Evolutionary conservation across 2,888 invertebrate species (phyloP), one percentile per base, ranked within the genome.

Genomic region (Perizoma flavofasciatum): DNA sequence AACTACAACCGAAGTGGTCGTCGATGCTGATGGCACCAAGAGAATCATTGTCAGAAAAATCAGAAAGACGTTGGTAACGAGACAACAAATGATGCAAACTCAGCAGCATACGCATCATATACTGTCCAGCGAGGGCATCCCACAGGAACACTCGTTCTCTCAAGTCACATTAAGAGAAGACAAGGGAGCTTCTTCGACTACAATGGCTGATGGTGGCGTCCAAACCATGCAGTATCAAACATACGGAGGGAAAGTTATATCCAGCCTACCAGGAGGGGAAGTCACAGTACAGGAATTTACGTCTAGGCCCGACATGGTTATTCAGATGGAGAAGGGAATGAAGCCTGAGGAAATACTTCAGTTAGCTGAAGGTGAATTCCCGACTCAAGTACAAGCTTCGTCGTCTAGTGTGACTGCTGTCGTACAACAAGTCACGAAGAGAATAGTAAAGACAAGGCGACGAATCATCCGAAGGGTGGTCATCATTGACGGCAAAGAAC

Each of bases 401-500:
- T 94, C 95, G 6, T 95, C 96, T 0, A 95, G 95, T 70, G 95
- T 97, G 0, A 94, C 95, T 44, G 96, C 97, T 32, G 95, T 96
- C 5, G 96, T 97, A 0, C 96, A 97, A 78, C 96, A 97, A 88
- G 95, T 97, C 0, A 96, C 96, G 0, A 93, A 96, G 66, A 93
- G 95, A 76, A 94, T 96, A n/a, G 94, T 96, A 5, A 93, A 95
- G 61, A 96, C 95, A 71, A 95, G 95, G 10, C 93, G 95, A 49
- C 94, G 95, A 65, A 95, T 97, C 11, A 95, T 97, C 53, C 93
- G 96, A 55, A 94, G 95, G 67, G 94, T 96, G 4, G 95, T 95
- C 0, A 95, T 97, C 5, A 94, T 97, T 59, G 95, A 97, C 79
- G 97, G 97, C 0, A 96, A 96, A 84, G 97, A 97, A 86, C 95